Evolutionary conservation across 2,113 vertebrate genomes (phyloP), one percentile per base, ranked within the genome.

Genomic region (Burhinus bistriatus): DNA sequence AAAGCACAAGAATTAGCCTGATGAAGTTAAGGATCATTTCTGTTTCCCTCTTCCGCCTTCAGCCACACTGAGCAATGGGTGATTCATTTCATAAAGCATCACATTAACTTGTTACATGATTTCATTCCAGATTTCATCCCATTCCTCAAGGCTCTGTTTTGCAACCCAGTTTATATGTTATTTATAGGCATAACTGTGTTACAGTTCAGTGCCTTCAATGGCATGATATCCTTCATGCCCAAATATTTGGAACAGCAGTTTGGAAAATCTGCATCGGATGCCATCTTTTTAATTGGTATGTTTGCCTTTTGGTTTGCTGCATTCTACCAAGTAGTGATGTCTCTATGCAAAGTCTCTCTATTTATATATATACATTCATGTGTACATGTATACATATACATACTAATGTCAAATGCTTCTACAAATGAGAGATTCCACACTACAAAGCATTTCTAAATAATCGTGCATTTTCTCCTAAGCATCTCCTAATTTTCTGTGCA

Each of bases 181-280:
- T 98, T 99, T 90, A 97, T 99, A 69, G 98, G 98, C 59, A 96
- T 98, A 66, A 99, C 94, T 64, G 96, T 99, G 80, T 68, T 99
- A 34, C 98, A 99, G 92, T 98, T 99, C 96, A 99, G 98, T 62
- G 98, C 98, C 55, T 98, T 99, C 19, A 97, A 98, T 12, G 99
- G 98, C 61, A 97, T 99, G 92, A 34, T 99, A 45, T 98, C 98
- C n/a, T 99, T 99, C 95, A 98, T 99, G 98, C 98, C 99, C 75
- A 99, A 99, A 90, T 99, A 99, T 91, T 93, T 99, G 97, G 99
- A 99, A 78, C 99, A 99, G 27, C 99, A 99, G 93, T 99, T 99
- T 96, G 99, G 99, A 79, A 99, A 98, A 93, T 99, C 99, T 59
- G 97, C 99, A 23, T 98, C 99, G 6, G 99, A 99, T 68, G 99